A percentile compares a stretch with the other conserved stretches of the same genome.
Evolutionary conservation across 1,140 invertebrate genomes (phyloP).

Genomic region (Listronotus bonariensis): DNA sequence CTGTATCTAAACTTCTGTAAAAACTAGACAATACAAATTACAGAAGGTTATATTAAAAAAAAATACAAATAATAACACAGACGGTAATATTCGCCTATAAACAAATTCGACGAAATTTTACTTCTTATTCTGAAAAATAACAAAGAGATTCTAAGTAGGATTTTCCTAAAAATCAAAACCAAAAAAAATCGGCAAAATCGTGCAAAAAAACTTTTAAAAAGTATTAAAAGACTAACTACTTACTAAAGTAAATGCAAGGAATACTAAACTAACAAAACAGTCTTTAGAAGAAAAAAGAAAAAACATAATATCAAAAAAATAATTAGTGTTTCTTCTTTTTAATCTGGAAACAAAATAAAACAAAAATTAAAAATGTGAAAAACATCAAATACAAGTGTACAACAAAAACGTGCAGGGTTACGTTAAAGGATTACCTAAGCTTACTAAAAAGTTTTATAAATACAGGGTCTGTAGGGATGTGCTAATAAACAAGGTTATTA

Average conservation of each 20-base stretch:
- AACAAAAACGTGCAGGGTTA: no score
- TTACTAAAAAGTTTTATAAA: no score
- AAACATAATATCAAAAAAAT: neutral
- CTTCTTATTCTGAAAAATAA: slow-evolving; percentile 33
- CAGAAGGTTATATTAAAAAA: neutral
- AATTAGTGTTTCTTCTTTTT: slow-evolving; percentile 36
- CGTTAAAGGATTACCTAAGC: no score
- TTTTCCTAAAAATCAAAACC: neutral
- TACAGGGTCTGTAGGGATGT: no score
- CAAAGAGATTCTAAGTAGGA: slow-evolving; percentile 1
- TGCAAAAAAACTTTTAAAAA: slow-evolving; percentile 9
- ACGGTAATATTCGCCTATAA: no score
- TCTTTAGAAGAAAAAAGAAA: slow-evolving; percentile 4
- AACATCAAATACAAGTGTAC: neutral
- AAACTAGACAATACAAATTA: no score
- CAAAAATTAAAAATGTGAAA: neutral
- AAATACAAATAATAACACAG: neutral
- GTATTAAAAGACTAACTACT: slow-evolving; percentile 4
- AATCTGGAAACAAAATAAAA: slow-evolving; percentile 30
- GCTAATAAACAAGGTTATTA: no score
- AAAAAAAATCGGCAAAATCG: slow-evolving; percentile 2
- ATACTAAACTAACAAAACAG: slow-evolving; percentile 4
- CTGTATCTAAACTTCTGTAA: no score
- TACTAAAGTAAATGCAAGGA: slow-evolving; percentile 14
- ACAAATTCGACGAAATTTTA: slow-evolving; percentile 9